Base-by-base conservation (phyloP, 2,888 invertebrate genomes). In the Scaptomyza tumidula region DNA sequence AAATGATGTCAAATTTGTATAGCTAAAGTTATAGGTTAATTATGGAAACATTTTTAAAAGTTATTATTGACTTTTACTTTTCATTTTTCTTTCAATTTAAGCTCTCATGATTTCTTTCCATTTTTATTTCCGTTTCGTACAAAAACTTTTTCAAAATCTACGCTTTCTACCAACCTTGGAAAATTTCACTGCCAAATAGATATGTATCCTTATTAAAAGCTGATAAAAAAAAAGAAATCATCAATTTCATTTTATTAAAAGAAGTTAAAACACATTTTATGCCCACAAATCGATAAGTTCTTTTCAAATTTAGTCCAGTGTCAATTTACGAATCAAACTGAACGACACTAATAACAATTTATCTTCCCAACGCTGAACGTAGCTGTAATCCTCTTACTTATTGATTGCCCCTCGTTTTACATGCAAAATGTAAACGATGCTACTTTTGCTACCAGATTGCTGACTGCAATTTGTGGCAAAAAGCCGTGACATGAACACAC, bases 381-480 rank as follows among this genome's bases (percentile, higher is more conserved):
- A 13, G n/a, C 41, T 27, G 1, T 11, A 52, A 39, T 52, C 14
- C 14, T 5, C 39, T 7, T 49, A 50, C 19, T 35, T 35, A 10
- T 66, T 11, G 53, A 52, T 29, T 43, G 7, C 29, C 67, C 67
- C 67, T 67, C 55, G 44, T 31, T 16, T 57, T 39, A 55, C 37
- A n/a, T 35, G 29, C 7, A 24, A 43, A 27, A 37, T n/a, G 39
- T 9, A 37, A n/a, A 37, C 9, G 39, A 50, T 29, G 48, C 48
- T 63, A 10, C 37, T 49, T 49, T 19, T 31, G 61, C 37, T 5
- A 35, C 35, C 35, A 45, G 29, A 27, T 37, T 55, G 9, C 53
- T 13, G 19, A 59, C 49, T 60, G 58, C 79, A 74, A 67, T 78
- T 78, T 75, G 79, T 49, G 58, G 46, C 69, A 45, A 44, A 59